Percentiles rank a stretch among this genome's conserved stretches.
Evolutionary conservation across 2,888 invertebrate genomes (phyloP).

Genomic region (Ormyrus labotus): DNA sequence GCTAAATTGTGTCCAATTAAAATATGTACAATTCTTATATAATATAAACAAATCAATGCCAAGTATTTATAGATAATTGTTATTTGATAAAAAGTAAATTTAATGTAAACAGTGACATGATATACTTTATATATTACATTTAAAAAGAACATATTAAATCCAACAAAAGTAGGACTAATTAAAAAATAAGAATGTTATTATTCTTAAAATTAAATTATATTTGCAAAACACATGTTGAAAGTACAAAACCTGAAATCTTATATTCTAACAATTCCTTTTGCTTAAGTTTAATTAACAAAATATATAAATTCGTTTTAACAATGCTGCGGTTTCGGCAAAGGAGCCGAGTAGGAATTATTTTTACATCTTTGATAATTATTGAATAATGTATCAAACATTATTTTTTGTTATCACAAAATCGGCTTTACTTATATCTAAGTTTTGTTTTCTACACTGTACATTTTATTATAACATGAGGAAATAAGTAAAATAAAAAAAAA

Average conservation of each 20-base stretch:
- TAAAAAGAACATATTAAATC: too few relatives aligned
- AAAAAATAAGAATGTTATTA: background rate
- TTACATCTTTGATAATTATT: conserved; percentile 42
- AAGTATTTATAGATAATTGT: too few relatives aligned
- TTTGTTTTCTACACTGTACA: conserved; percentile 59
- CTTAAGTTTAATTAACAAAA: conserved; percentile 53
- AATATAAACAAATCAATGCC: too few relatives aligned
- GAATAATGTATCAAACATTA: conserved; percentile 54
- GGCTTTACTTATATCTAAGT: conserved; percentile 31
- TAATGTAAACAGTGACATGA: background rate
- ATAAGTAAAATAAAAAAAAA: background rate
- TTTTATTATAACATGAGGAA: background rate
- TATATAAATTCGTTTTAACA: conserved; percentile 52
- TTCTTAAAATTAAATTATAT: conserved; percentile 36
- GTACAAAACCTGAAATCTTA: conserved; percentile 54
- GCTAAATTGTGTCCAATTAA: too few relatives aligned
- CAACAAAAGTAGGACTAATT: too few relatives aligned
- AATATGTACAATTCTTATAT: too few relatives aligned
- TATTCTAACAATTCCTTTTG: conserved; percentile 49
- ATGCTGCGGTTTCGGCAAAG: conserved; percentile 16
- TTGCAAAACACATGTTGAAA: conserved; percentile 43
- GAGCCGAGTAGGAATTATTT: conserved; percentile 24
- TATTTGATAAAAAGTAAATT: background rate
- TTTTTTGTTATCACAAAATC: conserved; percentile 34
- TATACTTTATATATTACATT: background rate